Evolutionary conservation across 1,140 invertebrate genomes (phyloP).

Genomic region (Mamestra configurata): DNA sequence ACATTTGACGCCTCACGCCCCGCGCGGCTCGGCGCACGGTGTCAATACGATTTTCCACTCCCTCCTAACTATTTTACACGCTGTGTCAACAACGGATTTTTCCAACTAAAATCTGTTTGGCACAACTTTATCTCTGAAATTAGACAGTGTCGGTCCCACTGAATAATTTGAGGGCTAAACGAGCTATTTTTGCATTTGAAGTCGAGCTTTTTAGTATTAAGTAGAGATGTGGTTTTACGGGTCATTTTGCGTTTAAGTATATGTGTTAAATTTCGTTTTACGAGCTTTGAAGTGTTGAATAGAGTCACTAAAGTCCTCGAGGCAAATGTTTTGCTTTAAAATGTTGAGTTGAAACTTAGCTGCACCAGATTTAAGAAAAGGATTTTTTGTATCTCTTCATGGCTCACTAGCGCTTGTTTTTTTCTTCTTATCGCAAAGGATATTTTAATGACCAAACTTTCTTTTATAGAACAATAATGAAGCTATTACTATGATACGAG

Average conservation of each 20-base stretch:
- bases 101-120: conserved; percentile 32
- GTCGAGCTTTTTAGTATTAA: conserved; percentile 8
- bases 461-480: no score
- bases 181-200: conserved; percentile 21
- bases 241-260: conserved; percentile 9
- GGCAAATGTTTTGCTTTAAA: not conserved
- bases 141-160: conserved; percentile 19
- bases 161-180: conserved; percentile 21
- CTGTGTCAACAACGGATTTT: conserved; percentile 21
- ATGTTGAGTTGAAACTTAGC: not conserved
- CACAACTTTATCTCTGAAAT: conserved; percentile 31
- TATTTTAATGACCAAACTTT: no score
- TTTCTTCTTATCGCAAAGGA: no score
- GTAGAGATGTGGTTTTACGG: not conserved
- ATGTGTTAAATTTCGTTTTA: conserved; percentile 5
- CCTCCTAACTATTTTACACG: conserved; percentile 47
- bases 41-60: conserved; percentile 54
- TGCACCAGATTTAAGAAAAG: not conserved
- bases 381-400: no score
- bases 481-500: no score
- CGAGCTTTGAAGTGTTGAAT: conserved; percentile 4
- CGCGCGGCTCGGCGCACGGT: conserved; percentile 29
- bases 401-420: no score
- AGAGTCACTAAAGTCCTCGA: not conserved
- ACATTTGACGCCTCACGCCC: conserved; percentile 25